phyloP scores from a whole-genome alignment of 2,797 vertebrate genomes.

The Cottoperca gobio region DNA sequence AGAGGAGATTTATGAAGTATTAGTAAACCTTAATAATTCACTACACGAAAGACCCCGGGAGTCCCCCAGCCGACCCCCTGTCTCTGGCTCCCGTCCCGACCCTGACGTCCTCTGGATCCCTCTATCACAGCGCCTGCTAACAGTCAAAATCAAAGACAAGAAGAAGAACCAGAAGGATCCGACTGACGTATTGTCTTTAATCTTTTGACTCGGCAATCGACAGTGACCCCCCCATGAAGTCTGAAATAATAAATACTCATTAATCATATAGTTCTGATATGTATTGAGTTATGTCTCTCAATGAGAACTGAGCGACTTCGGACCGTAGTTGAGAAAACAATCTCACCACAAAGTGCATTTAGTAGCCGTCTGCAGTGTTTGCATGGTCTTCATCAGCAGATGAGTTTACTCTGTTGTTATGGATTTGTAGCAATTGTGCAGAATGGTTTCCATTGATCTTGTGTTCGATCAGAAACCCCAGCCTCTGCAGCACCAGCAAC shows the following conservation, averaged over 20 bases:
- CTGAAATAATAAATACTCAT: neutral
- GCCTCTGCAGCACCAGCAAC: neutral
- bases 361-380: neutral
- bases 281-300: neutral
- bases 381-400: neutral
- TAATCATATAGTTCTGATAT: neutral
- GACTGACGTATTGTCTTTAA: neutral
- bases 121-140: constrained; percentile 6
- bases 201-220: neutral
- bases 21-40: constrained; percentile 90
- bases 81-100: constrained; percentile 45
- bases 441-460: neutral
- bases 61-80: constrained; percentile 40
- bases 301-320: neutral
- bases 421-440: neutral
- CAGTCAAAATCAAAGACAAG: constrained; percentile 24
- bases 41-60: constrained; percentile 74
- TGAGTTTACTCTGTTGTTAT: neutral
- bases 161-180: neutral
- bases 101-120: constrained; percentile 21
- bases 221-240: neutral
- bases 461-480: neutral
- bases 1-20: constrained; percentile 86
- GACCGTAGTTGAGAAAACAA: neutral
- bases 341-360: neutral